These are phyloP conservation scores for Chrysina gloriosa DNA, from an alignment of 2,888 invertebrate species.

Conservation along the genomic window DNA sequence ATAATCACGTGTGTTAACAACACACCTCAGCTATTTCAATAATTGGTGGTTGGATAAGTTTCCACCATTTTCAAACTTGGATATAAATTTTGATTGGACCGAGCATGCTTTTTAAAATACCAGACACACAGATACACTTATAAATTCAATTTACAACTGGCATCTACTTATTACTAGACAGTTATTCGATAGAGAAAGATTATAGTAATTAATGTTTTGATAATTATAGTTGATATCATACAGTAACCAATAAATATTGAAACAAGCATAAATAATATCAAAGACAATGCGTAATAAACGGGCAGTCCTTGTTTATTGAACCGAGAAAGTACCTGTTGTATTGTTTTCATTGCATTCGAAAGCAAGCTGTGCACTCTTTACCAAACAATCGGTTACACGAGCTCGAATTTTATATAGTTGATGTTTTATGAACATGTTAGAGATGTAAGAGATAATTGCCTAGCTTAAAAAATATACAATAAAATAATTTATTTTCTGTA, in stretches of 20 bases:
- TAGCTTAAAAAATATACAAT: too few relatives aligned
- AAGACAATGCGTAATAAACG: slow-evolving; percentile 11
- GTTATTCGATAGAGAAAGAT: background rate
- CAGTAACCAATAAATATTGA: background rate
- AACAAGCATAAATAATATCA: background rate
- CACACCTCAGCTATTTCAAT: too few relatives aligned
- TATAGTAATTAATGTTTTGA: slow-evolving; percentile 4
- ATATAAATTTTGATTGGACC: too few relatives aligned
- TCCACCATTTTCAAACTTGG: too few relatives aligned
- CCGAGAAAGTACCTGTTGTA: background rate
- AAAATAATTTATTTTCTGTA: too few relatives aligned
- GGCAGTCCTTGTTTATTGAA: slow-evolving; percentile 14
- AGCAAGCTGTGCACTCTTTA: background rate
- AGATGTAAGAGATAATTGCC: too few relatives aligned
- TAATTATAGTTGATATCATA: slow-evolving; percentile 5
- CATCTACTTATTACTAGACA: slow-evolving; percentile 3
- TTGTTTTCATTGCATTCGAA: background rate
- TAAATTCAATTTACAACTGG: background rate
- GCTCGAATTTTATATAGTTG: too few relatives aligned
- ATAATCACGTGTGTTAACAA: too few relatives aligned
- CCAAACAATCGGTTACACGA: background rate
- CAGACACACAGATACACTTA: background rate
- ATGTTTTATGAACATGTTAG: too few relatives aligned
- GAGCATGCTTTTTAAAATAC: too few relatives aligned
- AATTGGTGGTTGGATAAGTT: too few relatives aligned